These are phyloP conservation scores for Cantharis flavilabris DNA, from an alignment of 2,888 invertebrate genomes.

Conservation along the genomic window DNA sequence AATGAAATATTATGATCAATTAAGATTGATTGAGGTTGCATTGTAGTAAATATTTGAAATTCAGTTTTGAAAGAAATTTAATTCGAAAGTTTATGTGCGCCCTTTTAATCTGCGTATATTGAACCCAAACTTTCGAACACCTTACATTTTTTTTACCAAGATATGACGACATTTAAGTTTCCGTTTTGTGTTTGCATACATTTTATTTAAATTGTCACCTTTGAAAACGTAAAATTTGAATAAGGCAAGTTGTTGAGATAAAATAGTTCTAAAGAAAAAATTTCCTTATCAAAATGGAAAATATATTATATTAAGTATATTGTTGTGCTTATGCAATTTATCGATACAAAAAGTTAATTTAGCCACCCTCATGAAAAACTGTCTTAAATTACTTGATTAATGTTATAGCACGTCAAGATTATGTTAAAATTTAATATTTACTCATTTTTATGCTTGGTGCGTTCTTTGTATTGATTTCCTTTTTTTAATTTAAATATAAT, in stretches of 20 bases:
- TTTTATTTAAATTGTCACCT: not conserved
- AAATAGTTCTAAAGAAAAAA: not conserved
- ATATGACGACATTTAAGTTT: not conserved
- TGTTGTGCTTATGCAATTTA: not conserved
- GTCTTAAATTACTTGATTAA: not conserved
- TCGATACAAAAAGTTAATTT: not conserved
- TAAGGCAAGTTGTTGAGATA: not conserved
- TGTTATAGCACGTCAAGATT: not conserved
- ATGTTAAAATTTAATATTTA: not conserved
- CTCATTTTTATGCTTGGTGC: not conserved
- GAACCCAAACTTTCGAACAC: not conserved
- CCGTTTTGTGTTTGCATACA: not conserved
- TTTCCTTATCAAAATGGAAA: not conserved
- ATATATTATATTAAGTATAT: not conserved
- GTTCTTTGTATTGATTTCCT: not conserved
- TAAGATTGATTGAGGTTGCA: not conserved
- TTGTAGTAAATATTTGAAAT: not conserved
- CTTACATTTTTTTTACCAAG: not conserved
- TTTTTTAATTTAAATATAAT: not conserved
- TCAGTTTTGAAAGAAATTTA: not conserved
- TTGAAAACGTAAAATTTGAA: not conserved
- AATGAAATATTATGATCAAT: not conserved
- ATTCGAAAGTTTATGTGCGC: not conserved
- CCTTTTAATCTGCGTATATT: not conserved
- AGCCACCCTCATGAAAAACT: not conserved